Base-by-base conservation (phyloP, 2,113 vertebrate species). In the Rhinogobius similis region DNA sequence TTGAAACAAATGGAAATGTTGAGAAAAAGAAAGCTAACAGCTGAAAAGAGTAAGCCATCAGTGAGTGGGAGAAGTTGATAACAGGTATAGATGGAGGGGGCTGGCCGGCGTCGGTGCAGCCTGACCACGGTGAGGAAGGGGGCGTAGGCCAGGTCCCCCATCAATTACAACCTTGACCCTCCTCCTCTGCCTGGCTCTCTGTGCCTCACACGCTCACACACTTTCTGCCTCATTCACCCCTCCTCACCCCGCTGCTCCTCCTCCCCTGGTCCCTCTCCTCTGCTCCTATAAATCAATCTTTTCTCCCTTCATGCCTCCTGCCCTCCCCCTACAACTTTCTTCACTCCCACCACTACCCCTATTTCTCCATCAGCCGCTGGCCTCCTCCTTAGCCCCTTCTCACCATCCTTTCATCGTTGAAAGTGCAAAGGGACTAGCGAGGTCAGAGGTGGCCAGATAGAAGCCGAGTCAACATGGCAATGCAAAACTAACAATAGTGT, bases 161-260 rank as follows among this genome's bases (percentile, higher is more conserved):
- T 92, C 91, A 90, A 90, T 91, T 92, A 91, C 88, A 90, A 93
- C 91, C 91, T 92, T 92, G 89, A 92, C 78, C 20, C 67, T 77
- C 20, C 67, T 85, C 68, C 79, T 80, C 65, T 58, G 59, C 62
- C 76, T 72, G 78, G 77, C 73, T 81, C 67, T 82, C 69, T 84
- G 69, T 48, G 64, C 70, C 63, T 72, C 59, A 52, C 77, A 58
- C 67, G 10, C 82, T 78, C 76, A 73, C 80, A 86, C 78, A 76
- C 86, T 87, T 90, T 88, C 87, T 86, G 78, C 83, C 82, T 88
- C 82, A 83, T 83, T 90, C 82, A 85, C 78, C 83, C 84, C 79
- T 78, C 80, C 77, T 76, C 77, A 73, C 79, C 74, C 77, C 82
- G 72, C 68, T 61, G 69, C 73, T 78, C 78, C 78, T 86, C 82